A percentile compares a stretch with the other conserved stretches of the same genome.
These are phyloP conservation scores for Idaea biselata DNA, from an alignment of 2,888 invertebrate species.

Conservation along the genomic window DNA sequence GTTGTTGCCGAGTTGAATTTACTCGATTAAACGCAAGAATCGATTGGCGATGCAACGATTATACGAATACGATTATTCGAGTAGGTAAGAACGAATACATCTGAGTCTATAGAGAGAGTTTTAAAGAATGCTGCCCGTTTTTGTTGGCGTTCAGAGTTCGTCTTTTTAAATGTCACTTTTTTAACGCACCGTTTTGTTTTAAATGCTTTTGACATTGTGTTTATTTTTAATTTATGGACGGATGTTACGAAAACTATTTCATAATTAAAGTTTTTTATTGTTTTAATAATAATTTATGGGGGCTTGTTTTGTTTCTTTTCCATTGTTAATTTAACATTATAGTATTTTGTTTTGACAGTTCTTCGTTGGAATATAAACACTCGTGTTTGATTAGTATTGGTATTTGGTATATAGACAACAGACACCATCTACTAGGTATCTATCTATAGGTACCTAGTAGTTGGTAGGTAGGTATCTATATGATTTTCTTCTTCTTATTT, in stretches of 20 bases:
- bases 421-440: too few relatives aligned
- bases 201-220: constrained; percentile 36
- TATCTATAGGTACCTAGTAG: too few relatives aligned
- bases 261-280: not conserved
- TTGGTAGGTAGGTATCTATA: too few relatives aligned
- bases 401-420: too few relatives aligned
- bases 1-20: constrained; percentile 65
- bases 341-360: not conserved
- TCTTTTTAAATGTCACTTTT: constrained; percentile 45
- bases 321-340: not conserved
- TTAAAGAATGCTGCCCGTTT: constrained; percentile 69
- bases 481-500: too few relatives aligned
- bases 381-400: not conserved
- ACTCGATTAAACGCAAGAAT: constrained; percentile 75
- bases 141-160: constrained; percentile 49
- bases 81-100: not conserved
- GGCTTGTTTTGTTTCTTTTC: not conserved
- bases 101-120: constrained; percentile 69
- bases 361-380: not conserved
- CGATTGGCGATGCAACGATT: constrained; percentile 72
- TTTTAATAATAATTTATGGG: not conserved
- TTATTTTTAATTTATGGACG: constrained; percentile 26
- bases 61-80: constrained; percentile 37
- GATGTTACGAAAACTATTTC: constrained; percentile 2
- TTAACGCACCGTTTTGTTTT: constrained; percentile 36